Evolutionary conservation across 2,113 vertebrate genomes (phyloP), one percentile per base, ranked within the genome.

Genomic region (Boulengeromyrus knoepffleri): DNA sequence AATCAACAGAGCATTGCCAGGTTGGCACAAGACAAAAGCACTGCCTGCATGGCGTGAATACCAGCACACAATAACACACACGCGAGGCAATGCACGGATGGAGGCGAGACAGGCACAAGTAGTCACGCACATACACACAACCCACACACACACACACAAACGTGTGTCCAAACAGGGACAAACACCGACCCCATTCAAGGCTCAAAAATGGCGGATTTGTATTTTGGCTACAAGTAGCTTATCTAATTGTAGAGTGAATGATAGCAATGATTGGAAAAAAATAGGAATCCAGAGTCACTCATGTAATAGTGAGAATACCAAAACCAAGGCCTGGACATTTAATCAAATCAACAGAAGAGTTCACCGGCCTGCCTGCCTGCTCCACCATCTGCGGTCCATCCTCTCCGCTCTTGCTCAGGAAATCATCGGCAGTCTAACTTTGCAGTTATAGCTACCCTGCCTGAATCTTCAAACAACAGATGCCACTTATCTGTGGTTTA

Each of bases 1-100:
- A 80, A 80, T 80, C 74, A 80, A 42, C 74, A 17, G 74, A 42
- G 36, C 74, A 80, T 19, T 42, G 74, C 36, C 15, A 42, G 5
- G 74, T 15, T 42, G 74, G 74, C 74, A 80, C 9, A 19, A 80
- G 74, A 80, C 36, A 42, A 80, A 80, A 42, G 74, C 74, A 42
- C 74, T 80, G 74, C 36, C 74, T 80, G 74, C 74, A 80, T 42
- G 74, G 74, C 74, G 74, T 80, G 74, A 80, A 80, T 80, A 80
- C 36, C 74, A 80, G 36, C 74, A 2, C 74, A 80, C 74, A 42
- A 42, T 80, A 42, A 80, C 6, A 42, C 31, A 77, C 74, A 80
- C 15, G 74, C 36, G 5, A 80, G 74, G 74, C 74, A 19, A 19
- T 80, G 74, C n/a, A 39, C 15, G 15, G 74, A 42, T 42, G 36